Percentiles rank a stretch among this genome's conserved stretches.
Conservation (phyloP, 35 echinoderm and acorn worm species). For the Lytechinus variegatus region DNA sequence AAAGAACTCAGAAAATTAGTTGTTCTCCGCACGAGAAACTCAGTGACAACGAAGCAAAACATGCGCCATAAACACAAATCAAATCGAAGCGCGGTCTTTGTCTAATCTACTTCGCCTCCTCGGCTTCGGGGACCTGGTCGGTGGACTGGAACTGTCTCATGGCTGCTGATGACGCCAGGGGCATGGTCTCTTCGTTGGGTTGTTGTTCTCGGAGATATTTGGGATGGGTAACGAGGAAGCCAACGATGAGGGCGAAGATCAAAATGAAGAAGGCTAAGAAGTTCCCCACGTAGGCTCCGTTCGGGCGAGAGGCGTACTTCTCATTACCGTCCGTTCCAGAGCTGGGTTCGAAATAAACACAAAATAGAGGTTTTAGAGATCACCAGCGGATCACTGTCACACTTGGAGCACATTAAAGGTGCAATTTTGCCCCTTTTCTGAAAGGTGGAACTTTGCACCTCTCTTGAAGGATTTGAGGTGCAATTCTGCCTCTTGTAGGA, state of each 20-base stretch:
- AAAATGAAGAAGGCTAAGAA: slow-evolving; percentile 55
- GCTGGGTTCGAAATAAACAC: neutral
- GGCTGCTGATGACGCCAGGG: slow-evolving; percentile 37
- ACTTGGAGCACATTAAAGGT: no score
- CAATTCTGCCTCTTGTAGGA: no score
- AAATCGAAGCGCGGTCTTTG: no score
- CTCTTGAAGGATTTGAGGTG: no score
- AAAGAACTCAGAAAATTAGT: neutral
- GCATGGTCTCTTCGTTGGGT: slow-evolving; percentile 57
- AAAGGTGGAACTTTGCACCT: no score
- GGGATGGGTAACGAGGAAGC: slow-evolving; percentile 68
- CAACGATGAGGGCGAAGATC: slow-evolving; percentile 59
- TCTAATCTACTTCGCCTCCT: neutral
- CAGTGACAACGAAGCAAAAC: neutral
- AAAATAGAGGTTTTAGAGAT: no score
- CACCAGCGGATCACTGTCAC: no score
- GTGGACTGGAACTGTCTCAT: slow-evolving; percentile 44
- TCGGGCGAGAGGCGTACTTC: neutral
- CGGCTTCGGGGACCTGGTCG: slow-evolving; percentile 9
- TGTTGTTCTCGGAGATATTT: slow-evolving; percentile 51
- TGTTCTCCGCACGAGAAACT: neutral
- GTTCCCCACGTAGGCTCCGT: slow-evolving; percentile 61
- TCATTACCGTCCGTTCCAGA: neutral
- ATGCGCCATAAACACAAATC: neutral
- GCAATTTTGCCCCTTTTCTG: no score